Percentiles rank a stretch among this genome's conserved stretches.
These are phyloP conservation scores for Phengaris alcon DNA, from an alignment of 2,888 invertebrate genomes.

Conservation along the genomic window DNA sequence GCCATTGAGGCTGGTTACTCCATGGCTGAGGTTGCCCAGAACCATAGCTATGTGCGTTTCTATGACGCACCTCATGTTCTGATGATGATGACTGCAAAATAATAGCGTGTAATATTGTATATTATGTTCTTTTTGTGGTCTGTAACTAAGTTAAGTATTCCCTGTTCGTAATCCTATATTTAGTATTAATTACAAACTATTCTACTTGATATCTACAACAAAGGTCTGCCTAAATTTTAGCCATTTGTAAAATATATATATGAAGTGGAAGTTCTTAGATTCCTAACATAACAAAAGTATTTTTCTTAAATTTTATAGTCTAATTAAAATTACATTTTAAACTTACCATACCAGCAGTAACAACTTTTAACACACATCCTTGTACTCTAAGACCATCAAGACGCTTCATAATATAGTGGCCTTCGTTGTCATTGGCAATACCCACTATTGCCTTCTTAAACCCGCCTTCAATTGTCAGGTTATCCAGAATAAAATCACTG, in stretches of 20 bases:
- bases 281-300: no score
- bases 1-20: neutral
- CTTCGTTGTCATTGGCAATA: conserved; percentile 57
- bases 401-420: conserved; percentile 46
- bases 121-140: no score
- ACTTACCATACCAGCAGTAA: conserved; percentile 50
- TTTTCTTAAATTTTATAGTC: no score
- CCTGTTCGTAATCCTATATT: no score
- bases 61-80: neutral
- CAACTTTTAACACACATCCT: conserved; percentile 52
- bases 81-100: conserved; percentile 1
- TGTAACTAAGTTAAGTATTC: no score
- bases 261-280: no score
- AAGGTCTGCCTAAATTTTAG: no score
- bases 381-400: conserved; percentile 57
- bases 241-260: no score
- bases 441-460: conserved; percentile 63
- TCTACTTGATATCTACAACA: no score
- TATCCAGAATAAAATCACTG: conserved; percentile 62
- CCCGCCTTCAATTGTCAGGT: conserved; percentile 53
- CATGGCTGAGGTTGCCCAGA: neutral
- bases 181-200: no score
- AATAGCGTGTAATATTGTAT: no score
- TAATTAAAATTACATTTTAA: neutral
- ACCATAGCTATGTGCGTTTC: neutral